Percentiles rank a stretch among this genome's conserved stretches.
phyloP scores from a whole-genome alignment of 2,797 vertebrate species.

The Allenopithecus nigroviridis region DNA sequence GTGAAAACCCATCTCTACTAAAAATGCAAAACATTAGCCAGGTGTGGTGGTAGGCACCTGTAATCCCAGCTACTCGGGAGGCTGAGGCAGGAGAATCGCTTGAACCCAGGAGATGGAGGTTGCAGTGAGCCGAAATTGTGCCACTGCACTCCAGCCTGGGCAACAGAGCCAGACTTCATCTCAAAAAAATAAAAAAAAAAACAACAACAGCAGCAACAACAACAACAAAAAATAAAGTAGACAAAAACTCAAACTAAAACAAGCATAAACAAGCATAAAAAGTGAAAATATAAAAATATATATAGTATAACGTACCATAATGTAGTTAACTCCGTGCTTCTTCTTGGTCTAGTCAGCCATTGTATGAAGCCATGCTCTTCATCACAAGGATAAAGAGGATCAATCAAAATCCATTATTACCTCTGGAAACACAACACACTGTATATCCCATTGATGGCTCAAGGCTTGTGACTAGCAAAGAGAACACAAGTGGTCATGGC shows the following conservation, averaged over 20 bases:
- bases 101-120: too few species aligned
- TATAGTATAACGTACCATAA: not conserved
- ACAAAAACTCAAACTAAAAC: not conserved
- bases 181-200: not conserved
- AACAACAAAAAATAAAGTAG: not conserved
- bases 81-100: too few species aligned
- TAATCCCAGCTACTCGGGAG: too few species aligned
- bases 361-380: not conserved
- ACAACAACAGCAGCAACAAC: not conserved
- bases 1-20: too few species aligned
- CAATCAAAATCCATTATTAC: not conserved
- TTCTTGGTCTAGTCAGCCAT: not conserved
- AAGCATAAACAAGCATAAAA: not conserved
- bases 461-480: not conserved
- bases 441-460: not conserved
- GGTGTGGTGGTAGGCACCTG: too few species aligned
- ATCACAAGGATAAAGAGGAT: not conserved
- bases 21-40: too few species aligned
- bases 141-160: too few species aligned
- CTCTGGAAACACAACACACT: not conserved
- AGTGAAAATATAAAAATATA: not conserved
- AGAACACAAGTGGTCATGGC: not conserved
- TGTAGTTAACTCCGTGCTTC: not conserved
- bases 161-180: too few species aligned
- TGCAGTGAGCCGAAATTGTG: too few species aligned